phyloP scores from a whole-genome alignment of 2,797 vertebrate species.

The Rhadinocentrus ornatus region DNA sequence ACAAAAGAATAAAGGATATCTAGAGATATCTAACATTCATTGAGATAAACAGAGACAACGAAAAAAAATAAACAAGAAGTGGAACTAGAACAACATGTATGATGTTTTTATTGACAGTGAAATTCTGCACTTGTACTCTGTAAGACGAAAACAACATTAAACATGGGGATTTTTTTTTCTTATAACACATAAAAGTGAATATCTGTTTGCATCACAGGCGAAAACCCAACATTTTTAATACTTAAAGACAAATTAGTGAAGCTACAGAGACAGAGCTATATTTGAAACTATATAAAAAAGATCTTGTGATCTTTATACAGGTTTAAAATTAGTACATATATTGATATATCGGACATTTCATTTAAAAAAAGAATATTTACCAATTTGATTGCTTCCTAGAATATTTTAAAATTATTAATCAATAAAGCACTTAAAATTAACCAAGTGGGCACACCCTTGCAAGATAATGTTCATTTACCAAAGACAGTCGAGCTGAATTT shows the following conservation, averaged over 20 bases:
- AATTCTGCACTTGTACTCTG: neutral
- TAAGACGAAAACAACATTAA: neutral
- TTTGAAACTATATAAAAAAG: neutral
- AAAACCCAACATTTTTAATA: neutral
- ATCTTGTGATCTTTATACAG: neutral
- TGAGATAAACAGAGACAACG: neutral
- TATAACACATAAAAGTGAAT: neutral
- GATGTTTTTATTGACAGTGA: neutral
- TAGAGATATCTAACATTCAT: neutral
- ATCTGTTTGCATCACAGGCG: neutral
- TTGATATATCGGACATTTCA: too few species aligned
- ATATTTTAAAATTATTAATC: neutral
- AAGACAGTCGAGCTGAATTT: neutral
- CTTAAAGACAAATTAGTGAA: neutral
- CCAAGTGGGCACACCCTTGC: too few species aligned
- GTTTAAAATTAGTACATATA: neutral
- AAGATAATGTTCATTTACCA: too few species aligned
- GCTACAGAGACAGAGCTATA: neutral
- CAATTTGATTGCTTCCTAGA: too few species aligned
- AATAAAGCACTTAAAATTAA: neutral
- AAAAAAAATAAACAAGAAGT: neutral
- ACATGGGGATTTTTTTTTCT: neutral
- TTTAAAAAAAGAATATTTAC: too few species aligned
- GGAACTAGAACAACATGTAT: neutral
- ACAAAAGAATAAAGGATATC: slow-evolving; percentile 8